A percentile compares a stretch with the other conserved stretches of the same genome.
Conservation (phyloP, 2,113 vertebrate genomes). For the Calidris pygmaea region DNA sequence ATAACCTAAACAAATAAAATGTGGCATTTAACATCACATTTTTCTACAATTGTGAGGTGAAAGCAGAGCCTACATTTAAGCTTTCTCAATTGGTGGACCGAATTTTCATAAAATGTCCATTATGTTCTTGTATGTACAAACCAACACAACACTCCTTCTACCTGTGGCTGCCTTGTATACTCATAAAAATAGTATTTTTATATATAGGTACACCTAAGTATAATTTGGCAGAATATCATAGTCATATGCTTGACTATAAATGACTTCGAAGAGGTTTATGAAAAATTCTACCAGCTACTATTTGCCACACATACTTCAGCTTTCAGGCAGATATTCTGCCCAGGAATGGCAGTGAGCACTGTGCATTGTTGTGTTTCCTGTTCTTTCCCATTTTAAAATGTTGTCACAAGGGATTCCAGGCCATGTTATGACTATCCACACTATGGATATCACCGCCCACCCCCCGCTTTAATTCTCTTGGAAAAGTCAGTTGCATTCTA, state of each 20-base stretch:
- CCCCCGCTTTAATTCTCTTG: not conserved
- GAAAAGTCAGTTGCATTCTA: not conserved
- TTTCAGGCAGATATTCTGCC: not conserved
- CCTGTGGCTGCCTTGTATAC: not conserved
- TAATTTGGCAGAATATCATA: not conserved
- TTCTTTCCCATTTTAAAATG: not conserved
- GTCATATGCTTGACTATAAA: not conserved
- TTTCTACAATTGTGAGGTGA: not conserved
- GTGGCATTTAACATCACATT: not conserved
- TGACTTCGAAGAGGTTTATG: not conserved
- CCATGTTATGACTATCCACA: not conserved
- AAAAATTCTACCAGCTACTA: not conserved
- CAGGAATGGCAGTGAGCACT: not conserved
- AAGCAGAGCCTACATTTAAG: not conserved
- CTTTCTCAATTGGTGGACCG: not conserved
- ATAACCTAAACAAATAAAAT: not conserved
- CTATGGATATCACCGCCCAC: not conserved
- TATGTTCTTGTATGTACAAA: not conserved
- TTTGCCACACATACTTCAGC: not conserved
- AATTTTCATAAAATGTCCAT: not conserved
- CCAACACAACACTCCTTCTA: not conserved
- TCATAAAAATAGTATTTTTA: not conserved
- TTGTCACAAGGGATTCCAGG: not conserved
- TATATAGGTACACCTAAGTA: not conserved
- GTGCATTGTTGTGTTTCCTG: not conserved